phyloP scores from a whole-genome alignment of 2,888 invertebrate species.

The Hirudinaria manillensis region DNA sequence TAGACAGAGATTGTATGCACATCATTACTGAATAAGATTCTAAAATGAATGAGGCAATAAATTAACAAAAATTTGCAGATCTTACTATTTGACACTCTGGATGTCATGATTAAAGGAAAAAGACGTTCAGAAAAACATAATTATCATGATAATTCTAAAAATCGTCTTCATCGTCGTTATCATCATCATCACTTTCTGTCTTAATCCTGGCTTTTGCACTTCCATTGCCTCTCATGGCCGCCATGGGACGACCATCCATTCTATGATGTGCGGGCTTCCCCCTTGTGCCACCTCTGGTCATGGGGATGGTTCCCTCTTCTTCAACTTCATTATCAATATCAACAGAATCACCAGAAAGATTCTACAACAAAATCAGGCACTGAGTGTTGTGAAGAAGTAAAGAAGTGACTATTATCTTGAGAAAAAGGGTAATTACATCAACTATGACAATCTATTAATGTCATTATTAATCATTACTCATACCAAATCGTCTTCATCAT shows the following conservation, averaged over 20 bases:
- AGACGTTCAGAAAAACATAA: too few species aligned
- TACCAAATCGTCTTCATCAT: slow-evolving; percentile 17
- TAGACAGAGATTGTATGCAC: too few species aligned
- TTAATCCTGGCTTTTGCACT: neutral
- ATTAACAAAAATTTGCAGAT: too few species aligned
- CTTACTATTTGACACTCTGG: too few species aligned
- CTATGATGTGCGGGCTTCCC: neutral
- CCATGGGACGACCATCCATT: neutral
- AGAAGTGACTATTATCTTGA: too few species aligned
- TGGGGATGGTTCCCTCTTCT: neutral
- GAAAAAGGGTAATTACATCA: neutral
- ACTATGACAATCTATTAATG: neutral
- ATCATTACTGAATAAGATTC: too few species aligned
- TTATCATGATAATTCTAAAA: neutral
- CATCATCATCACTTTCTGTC: neutral
- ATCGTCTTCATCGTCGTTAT: slow-evolving; percentile 17
- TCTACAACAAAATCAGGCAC: neutral
- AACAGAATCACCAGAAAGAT: slow-evolving; percentile 16
- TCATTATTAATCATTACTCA: neutral
- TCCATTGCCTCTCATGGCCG: neutral
- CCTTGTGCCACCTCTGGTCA: neutral
- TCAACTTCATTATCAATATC: neutral
- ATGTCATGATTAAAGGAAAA: too few species aligned
- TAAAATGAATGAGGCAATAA: too few species aligned
- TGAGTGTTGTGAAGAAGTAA: too few species aligned